These are phyloP conservation scores for Spheniscus mendiculus DNA, from an alignment of 2,113 vertebrate species.

Conservation along the genomic window DNA sequence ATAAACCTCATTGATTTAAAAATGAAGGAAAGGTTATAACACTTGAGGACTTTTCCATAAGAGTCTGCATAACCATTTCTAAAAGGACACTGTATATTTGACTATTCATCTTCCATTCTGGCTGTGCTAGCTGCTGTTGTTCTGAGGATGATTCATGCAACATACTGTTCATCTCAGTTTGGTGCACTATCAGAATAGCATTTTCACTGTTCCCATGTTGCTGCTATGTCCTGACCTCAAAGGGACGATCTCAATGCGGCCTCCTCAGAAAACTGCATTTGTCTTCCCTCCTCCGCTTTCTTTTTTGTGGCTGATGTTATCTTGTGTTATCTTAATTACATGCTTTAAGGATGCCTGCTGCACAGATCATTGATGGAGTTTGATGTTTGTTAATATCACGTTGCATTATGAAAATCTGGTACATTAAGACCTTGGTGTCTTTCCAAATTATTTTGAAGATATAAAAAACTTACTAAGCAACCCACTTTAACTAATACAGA, in stretches of 20 bases:
- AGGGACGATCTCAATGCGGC: not conserved
- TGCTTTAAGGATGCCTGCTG: constrained; percentile 61
- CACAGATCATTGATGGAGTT: constrained; percentile 65
- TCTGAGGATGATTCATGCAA: not conserved
- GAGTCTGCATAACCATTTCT: not conserved
- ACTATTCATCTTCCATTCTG: not conserved
- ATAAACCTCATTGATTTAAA: not conserved
- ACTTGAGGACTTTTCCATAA: not conserved
- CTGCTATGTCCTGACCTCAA: constrained; percentile 16
- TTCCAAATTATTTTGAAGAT: constrained; percentile 58
- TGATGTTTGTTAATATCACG: constrained; percentile 72
- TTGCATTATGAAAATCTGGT: constrained; percentile 62
- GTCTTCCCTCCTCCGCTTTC: not conserved
- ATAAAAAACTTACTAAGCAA: constrained; percentile 53
- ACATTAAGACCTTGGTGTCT: constrained; percentile 57
- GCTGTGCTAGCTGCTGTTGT: not conserved
- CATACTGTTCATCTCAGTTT: not conserved
- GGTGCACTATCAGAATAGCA: not conserved
- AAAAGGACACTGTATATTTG: not conserved
- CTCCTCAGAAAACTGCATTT: constrained; percentile 22
- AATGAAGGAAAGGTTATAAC: not conserved
- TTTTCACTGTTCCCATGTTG: not conserved
- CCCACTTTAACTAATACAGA: constrained; percentile 19
- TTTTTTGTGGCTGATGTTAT: constrained; percentile 52
- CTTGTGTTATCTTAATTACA: constrained; percentile 69